Evolutionary conservation across 37 sponge, comb jelly and placozoan genomes (phyloP), one percentile per base, ranked within the genome.

Genomic region (Beroe ovata): DNA sequence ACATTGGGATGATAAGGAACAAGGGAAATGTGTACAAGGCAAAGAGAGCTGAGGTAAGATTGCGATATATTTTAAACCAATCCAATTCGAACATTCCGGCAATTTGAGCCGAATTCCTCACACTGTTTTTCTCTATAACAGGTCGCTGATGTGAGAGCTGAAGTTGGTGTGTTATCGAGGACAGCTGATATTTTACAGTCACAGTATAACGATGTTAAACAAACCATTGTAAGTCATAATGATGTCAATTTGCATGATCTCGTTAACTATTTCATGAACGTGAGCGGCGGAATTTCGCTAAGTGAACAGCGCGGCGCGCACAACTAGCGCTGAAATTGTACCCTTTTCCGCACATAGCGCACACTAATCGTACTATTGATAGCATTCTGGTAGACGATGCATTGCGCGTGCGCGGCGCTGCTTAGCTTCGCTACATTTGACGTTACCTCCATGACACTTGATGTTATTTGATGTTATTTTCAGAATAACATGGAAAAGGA

Each of bases 181-280:
- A 94, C 99, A 26, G 99, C 93, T 23, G 97, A 94, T 29, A 91
- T 97, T 8, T 91, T 97, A 11, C 93, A 93, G 60, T 35, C 60
- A 0, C 91, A 61, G 21, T 91, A 92, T 2, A 71, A 90, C 40
- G 91, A 92, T 23, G 91, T 77, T 54, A 77, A 77, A 19, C 41
- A 40, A 40, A 42, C 54, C 20, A 77, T 77, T 69, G 71, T 69
- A 35, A 69, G 71, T 69, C 6, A 34, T 69, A 47, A n/a, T n/a
- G n/a, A n/a, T n/a, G n/a, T n/a, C n/a, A n/a, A n/a, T n/a, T n/a
- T n/a, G n/a, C n/a, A n/a, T n/a, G n/a, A n/a, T n/a, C n/a, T n/a
- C n/a, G n/a, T n/a, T n/a, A n/a, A n/a, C n/a, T n/a, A n/a, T n/a
- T n/a, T n/a, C n/a, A n/a, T n/a, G n/a, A n/a, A n/a, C n/a, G n/a